Percentiles rank a stretch among this genome's conserved stretches.
Conservation (phyloP, 2,113 vertebrate species). For the Boleophthalmus pectinirostris region DNA sequence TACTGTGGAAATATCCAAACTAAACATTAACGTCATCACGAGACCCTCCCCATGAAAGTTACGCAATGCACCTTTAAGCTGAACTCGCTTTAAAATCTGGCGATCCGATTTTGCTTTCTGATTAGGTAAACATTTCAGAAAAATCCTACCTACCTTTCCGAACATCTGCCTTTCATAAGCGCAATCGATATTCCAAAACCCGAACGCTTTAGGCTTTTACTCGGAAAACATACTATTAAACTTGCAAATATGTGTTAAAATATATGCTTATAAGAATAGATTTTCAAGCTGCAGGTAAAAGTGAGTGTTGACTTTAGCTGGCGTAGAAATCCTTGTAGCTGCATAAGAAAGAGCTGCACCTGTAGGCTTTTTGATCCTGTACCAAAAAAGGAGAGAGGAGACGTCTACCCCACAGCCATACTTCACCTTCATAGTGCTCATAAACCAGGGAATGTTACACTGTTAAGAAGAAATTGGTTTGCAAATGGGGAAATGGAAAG, state of each 20-base stretch:
- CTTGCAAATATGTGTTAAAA: slow-evolving; percentile 3
- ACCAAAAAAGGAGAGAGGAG: slow-evolving; percentile 15
- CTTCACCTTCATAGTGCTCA: slow-evolving; percentile 44
- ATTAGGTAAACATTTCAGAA: no score
- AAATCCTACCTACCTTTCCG: no score
- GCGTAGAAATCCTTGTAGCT: slow-evolving; percentile 13
- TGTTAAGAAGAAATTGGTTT: slow-evolving; percentile 41
- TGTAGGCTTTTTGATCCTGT: slow-evolving; percentile 24
- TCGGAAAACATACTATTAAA: slow-evolving; percentile 9
- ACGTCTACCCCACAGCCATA: slow-evolving; percentile 33
- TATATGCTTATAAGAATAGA: slow-evolving; percentile 7
- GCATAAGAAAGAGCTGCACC: slow-evolving; percentile 13
- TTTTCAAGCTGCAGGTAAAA: slow-evolving; percentile 39
- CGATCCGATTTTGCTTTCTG: no score
- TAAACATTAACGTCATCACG: no score
- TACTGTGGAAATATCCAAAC: no score
- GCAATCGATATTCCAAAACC: neutral
- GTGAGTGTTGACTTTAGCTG: slow-evolving; percentile 33
- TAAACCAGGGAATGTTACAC: slow-evolving; percentile 48
- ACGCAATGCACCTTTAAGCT: no score
- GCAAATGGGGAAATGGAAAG: slow-evolving; percentile 21
- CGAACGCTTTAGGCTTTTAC: slow-evolving; percentile 17
- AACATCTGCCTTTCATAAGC: neutral
- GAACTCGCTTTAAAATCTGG: no score
- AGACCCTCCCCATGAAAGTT: no score